Evolutionary conservation across 2,797 vertebrate species (phyloP), one percentile per base, ranked within the genome.

Genomic region (Chiloscyllium punctatum): DNA sequence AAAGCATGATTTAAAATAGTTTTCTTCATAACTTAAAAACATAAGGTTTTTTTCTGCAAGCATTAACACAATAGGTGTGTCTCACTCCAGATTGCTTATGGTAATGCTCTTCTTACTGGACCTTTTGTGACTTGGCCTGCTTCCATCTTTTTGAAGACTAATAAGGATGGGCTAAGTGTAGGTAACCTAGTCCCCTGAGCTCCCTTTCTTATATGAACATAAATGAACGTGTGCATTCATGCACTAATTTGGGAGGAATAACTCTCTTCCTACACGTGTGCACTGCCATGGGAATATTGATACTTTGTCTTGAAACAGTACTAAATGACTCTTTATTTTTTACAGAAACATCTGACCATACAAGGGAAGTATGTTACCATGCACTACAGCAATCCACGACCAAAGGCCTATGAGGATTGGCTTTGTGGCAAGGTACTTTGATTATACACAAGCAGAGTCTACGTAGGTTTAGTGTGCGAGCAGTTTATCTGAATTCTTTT

Each of bases 371-470:
- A 97, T 96, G 98, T 99, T 97, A 98, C 99, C 95, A 99, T 99
- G 99, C 99, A 99, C 98, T 99, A 99, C 98, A 99, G 99, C 97
- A 98, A 99, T 97, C 99, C 99, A 96, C 98, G 98, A 96, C 99
- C 99, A 97, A 99, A 99, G 96, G 86, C 92, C 68, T 99, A 99
- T 98, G 99, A 99, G 97, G 99, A 99, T 97, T 99, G 99, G 99
- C 99, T 99, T 96, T 99, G 99, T 98, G 99, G 98, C 98, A 99
- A 99, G 97, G 99, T 99, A 98, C 96, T 97, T 66, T 77, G 25
- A 87, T 86, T 87, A 42, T 71, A 53, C 33, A 11, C 53, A 88
- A 0, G 18, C 0, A 0, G 88, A 74, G 11, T 15, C 21, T 16
- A 0, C 25, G 21, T 94, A 53, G 66, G 91, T 68, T 37, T 42